Conservation (phyloP, 2,113 vertebrate genomes). For the Sinocyclocheilus grahami region DNA sequence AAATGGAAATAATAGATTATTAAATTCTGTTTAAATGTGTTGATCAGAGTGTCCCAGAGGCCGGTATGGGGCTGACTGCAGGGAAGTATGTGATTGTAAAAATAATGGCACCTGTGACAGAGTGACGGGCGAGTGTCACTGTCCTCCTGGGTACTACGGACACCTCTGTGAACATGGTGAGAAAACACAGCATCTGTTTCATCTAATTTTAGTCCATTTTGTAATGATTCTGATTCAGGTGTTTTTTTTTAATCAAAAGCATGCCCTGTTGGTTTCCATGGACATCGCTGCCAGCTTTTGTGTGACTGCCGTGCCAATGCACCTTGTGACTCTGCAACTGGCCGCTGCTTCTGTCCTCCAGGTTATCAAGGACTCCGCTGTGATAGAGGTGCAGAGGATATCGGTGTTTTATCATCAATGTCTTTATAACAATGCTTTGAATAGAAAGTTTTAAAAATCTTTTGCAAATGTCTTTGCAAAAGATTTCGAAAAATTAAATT, state of each 20-base stretch:
- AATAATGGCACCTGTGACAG: conserved; percentile 80
- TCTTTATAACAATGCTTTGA: no score
- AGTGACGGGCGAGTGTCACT: conserved; percentile 80
- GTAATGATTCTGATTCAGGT: background rate
- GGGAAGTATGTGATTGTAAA: conserved; percentile 80
- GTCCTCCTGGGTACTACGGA: conserved; percentile 83
- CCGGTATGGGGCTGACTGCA: conserved; percentile 81
- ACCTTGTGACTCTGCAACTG: conserved; percentile 77
- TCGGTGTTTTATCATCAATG: no score
- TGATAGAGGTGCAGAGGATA: conserved; percentile 65
- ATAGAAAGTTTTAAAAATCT: no score
- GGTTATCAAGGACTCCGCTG: conserved; percentile 81
- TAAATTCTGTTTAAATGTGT: background rate
- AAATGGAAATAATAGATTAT: no score
- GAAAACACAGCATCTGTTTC: conserved; percentile 44
- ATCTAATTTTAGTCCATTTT: background rate
- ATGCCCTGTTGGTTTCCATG: conserved; percentile 86
- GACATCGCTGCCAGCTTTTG: conserved; percentile 74
- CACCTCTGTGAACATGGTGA: conserved; percentile 87
- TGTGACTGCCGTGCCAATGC: conserved; percentile 82
- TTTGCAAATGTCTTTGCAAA: no score
- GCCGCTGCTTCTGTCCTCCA: conserved; percentile 80
- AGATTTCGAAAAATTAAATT: no score
- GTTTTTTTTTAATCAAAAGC: conserved; percentile 60
- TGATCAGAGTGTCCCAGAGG: conserved; percentile 81